Evolutionary conservation across 53 echinoderm and acorn worm genomes (phyloP), one percentile per base, ranked within the genome.

Genomic region (Luidia sarsii): DNA sequence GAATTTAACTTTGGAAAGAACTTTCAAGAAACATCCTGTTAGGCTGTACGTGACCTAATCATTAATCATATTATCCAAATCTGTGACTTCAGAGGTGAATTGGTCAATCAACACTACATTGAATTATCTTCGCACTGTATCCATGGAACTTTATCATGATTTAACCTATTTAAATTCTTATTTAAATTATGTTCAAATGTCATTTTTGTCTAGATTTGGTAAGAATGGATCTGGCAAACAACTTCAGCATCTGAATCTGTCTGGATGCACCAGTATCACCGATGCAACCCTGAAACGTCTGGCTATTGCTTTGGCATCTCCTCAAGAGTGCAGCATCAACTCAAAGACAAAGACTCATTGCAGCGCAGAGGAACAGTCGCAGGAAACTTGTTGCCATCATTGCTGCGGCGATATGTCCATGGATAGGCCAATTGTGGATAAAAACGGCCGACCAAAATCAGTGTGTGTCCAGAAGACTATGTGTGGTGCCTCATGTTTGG

Each of bases 211-310:
- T 39, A 91, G 91, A 66, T 68, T 92, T 21, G 80, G 71, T 21
- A 82, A 82, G 48, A 64, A 86, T 74, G 82, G 88, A 30, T 77
- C 85, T 30, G 93, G 92, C 20, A 68, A 70, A 49, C 73, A 86
- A 29, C 80, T 96, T 41, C 85, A 88, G 51, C 86, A 93, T 45
- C 49, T 96, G 33, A 90, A 96, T 43, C 80, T 96, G 21, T 83
- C 96, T 50, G 96, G 96, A 39, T 96, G 92, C 55, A 49, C 80
- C 41, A 92, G 87, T 20, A 90, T 96, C 53, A 82, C 92, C 0
- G 90, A 96, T 65, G 45, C 41, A 0, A 89, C 96, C 6, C 83
- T 96, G 28, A 57, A 66, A 19, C 50, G 67, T 23, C 68, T 63
- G 16, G 31, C 57, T 3, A 0, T 4, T 23, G 71, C 70, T 34